Percentiles rank a stretch among this genome's conserved stretches.
phyloP scores from a whole-genome alignment of 2,113 vertebrate species.

The Camelus bactrianus region DNA sequence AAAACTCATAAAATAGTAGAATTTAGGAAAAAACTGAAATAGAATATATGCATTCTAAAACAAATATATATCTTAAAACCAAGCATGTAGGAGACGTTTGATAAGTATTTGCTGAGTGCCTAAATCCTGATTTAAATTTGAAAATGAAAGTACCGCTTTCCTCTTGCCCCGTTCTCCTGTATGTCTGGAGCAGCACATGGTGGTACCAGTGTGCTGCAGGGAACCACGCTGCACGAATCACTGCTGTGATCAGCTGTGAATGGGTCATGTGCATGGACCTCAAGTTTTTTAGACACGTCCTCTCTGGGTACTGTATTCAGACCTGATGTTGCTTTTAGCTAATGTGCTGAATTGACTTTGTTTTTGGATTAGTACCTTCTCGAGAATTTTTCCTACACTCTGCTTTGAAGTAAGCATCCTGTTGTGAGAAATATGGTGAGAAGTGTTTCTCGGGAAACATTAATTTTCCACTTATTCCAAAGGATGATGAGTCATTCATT shows the following conservation, averaged over 20 bases:
- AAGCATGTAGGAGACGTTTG: background rate
- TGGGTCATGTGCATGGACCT: background rate
- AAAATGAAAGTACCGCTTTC: background rate
- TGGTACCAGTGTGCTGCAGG: fast-evolving
- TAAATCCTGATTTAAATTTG: background rate
- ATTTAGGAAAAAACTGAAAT: background rate
- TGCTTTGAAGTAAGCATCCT: background rate
- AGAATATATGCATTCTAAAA: background rate
- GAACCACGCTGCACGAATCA: background rate
- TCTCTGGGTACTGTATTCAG: background rate
- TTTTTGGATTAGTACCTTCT: background rate
- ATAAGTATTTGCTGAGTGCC: background rate
- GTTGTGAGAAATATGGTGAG: background rate
- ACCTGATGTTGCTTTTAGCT: background rate
- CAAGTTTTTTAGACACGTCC: background rate
- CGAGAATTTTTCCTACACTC: background rate
- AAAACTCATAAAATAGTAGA: background rate
- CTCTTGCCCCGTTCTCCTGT: background rate
- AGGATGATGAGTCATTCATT: constrained; percentile 5
- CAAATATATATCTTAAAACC: background rate
- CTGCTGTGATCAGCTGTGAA: background rate
- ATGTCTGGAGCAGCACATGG: fast-evolving
- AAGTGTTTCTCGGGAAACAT: background rate
- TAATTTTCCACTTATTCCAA: constrained; percentile 2
- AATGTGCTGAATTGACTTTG: background rate